Conservation (phyloP, 2,888 invertebrate genomes). For the Agrochola lychnidis region DNA sequence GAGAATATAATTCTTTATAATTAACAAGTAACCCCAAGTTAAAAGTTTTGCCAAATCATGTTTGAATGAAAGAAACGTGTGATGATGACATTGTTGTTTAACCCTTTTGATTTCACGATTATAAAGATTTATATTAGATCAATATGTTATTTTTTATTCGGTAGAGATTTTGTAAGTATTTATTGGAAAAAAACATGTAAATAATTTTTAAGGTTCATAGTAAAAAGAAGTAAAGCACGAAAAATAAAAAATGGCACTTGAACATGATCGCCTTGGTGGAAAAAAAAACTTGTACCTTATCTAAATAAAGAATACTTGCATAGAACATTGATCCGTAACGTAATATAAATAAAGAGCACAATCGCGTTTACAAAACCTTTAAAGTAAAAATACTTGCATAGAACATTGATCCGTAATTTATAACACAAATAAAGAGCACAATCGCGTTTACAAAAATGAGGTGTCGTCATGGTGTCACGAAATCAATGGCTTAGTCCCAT, state of each 20-base stretch:
- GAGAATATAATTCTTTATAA: slow-evolving; percentile 65
- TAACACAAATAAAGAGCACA: too few species aligned
- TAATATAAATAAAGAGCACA: too few species aligned
- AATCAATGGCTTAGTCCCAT: too few species aligned
- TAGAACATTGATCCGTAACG: too few species aligned
- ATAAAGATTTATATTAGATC: not conserved
- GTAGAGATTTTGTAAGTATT: not conserved
- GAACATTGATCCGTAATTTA: too few species aligned
- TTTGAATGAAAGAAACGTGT: slow-evolving; percentile 16
- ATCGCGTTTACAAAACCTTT: too few species aligned
- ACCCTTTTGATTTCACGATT: slow-evolving; percentile 47
- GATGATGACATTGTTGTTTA: slow-evolving; percentile 25
- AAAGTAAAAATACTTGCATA: too few species aligned
- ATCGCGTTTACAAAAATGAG: too few species aligned
- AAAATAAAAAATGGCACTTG: not conserved
- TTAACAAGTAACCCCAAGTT: slow-evolving; percentile 48
- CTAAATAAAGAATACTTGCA: too few species aligned
- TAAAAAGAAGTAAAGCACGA: not conserved
- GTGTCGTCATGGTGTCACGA: too few species aligned
- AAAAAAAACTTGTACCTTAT: too few species aligned
- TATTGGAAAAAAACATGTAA: not conserved
- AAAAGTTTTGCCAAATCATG: slow-evolving; percentile 50
- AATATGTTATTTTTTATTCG: not conserved
- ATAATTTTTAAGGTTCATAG: not conserved
- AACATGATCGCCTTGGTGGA: too few species aligned